Percentiles rank a stretch among this genome's conserved stretches.
Evolutionary conservation across 2,888 invertebrate genomes (phyloP).

Genomic region (Malacosoma neustria): DNA sequence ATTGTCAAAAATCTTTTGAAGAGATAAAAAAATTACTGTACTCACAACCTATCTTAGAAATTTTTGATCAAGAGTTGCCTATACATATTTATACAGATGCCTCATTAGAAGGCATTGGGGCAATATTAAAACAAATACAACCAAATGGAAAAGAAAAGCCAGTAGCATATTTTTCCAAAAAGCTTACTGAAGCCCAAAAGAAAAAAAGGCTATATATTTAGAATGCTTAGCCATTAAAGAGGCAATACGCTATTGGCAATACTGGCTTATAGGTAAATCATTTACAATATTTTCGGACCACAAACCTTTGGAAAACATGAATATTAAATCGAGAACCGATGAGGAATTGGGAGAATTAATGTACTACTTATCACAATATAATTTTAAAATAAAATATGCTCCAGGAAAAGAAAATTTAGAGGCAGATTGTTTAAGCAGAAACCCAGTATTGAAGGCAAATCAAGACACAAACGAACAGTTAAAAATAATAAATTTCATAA

Average conservation of each 20-base stretch:
- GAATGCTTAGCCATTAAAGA: neutral
- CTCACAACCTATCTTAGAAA: conserved; percentile 3
- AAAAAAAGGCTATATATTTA: too few relatives aligned
- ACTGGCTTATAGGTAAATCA: conserved; percentile 10
- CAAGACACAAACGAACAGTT: conserved; percentile 9
- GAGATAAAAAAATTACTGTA: neutral
- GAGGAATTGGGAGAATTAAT: too few relatives aligned
- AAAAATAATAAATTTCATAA: conserved; percentile 13
- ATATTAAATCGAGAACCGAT: conserved; percentile 11
- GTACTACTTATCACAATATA: too few relatives aligned
- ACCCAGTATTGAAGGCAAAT: conserved; percentile 13
- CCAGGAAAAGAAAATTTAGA: too few relatives aligned
- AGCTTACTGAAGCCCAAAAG: neutral
- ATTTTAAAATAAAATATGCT: too few relatives aligned
- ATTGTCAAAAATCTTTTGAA: too few relatives aligned
- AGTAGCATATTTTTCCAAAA: too few relatives aligned
- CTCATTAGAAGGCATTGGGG: too few relatives aligned
- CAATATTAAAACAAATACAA: too few relatives aligned
- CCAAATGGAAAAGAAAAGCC: too few relatives aligned
- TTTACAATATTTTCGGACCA: too few relatives aligned
- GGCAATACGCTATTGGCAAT: conserved; percentile 15
- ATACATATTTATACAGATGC: too few relatives aligned
- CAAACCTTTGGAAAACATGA: conserved; percentile 12
- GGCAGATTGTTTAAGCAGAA: conserved; percentile 10
- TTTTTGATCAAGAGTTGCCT: conserved; percentile 2